Evolutionary conservation across 2,888 invertebrate species (phyloP).

Genomic region (Platycheirus albimanus): DNA sequence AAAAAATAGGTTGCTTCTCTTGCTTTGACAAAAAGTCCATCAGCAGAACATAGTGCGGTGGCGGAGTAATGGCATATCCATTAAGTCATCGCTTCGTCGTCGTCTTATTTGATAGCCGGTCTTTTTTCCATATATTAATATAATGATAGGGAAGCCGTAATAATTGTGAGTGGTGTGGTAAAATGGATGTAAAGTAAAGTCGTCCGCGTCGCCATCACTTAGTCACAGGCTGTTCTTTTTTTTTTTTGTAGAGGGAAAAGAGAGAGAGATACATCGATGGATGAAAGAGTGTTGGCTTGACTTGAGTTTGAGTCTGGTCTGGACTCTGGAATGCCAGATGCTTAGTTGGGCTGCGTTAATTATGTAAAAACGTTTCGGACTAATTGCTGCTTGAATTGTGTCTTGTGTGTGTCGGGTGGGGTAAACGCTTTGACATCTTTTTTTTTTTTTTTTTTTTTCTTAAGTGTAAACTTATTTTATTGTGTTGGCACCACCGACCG

Average conservation of each 20-base stretch:
- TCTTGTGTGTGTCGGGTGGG: conserved; percentile 13
- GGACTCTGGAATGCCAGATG: conserved; percentile 54
- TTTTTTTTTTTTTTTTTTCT: neutral
- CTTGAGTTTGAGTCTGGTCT: no score
- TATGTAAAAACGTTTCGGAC: conserved; percentile 62
- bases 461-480: conserved; percentile 67
- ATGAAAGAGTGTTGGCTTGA: conserved; percentile 35
- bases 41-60: conserved; percentile 7
- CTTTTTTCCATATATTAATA: conserved; percentile 50
- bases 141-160: conserved; percentile 64
- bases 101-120: conserved; percentile 52
- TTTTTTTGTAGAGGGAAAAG: neutral
- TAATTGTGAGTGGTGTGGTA: conserved; percentile 69
- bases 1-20: neutral
- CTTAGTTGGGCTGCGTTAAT: conserved; percentile 59
- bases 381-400: conserved; percentile 62
- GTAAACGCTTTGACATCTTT: conserved; percentile 47
- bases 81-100: conserved; percentile 58
- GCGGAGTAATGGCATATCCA: conserved; percentile 43
- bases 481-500: conserved; percentile 28
- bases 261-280: neutral
- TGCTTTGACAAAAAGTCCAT: conserved; percentile 17
- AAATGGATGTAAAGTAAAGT: conserved; percentile 62
- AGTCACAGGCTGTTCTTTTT: conserved; percentile 42
- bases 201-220: conserved; percentile 57